phyloP scores from a whole-genome alignment of 1,140 invertebrate genomes.

The Aphelenchoides avenae region DNA sequence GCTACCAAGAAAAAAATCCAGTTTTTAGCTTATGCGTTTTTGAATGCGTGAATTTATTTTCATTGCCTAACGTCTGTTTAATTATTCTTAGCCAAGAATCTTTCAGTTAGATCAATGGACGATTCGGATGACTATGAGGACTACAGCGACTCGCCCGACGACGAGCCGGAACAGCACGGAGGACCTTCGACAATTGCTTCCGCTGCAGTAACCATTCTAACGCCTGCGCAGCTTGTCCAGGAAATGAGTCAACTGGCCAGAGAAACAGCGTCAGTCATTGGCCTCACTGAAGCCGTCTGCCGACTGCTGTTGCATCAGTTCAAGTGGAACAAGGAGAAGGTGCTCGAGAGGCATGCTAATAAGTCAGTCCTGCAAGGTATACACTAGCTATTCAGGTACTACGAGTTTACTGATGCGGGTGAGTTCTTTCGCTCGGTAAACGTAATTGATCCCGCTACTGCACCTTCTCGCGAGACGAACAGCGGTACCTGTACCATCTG shows the following conservation, averaged over 20 bases:
- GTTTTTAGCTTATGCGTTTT: too few species aligned
- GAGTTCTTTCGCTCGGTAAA: not conserved
- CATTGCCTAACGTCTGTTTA: too few species aligned
- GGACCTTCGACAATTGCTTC: too few species aligned
- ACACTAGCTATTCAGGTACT: not conserved
- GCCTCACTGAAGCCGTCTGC: slow-evolving; percentile 5
- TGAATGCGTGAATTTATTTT: too few species aligned
- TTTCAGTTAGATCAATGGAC: too few species aligned
- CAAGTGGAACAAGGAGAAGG: slow-evolving; percentile 20
- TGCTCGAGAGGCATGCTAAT: slow-evolving; percentile 8
- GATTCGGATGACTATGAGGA: too few species aligned
- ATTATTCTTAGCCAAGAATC: too few species aligned
- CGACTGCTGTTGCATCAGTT: slow-evolving; percentile 11
- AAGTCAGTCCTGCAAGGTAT: not conserved
- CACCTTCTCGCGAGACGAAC: slow-evolving; percentile 1
- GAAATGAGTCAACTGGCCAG: slow-evolving; percentile 12
- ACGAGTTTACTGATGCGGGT: not conserved
- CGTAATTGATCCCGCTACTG: not conserved
- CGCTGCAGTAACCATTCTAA: too few species aligned
- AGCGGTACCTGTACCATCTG: too few species aligned
- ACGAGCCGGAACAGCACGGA: too few species aligned
- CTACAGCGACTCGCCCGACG: too few species aligned
- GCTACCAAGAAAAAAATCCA: too few species aligned
- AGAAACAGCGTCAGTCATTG: slow-evolving; percentile 9
- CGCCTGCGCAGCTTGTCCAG: not conserved